These are phyloP conservation scores for Hiodon alosoides DNA, from an alignment of 2,113 vertebrate genomes.

Conservation along the genomic window DNA sequence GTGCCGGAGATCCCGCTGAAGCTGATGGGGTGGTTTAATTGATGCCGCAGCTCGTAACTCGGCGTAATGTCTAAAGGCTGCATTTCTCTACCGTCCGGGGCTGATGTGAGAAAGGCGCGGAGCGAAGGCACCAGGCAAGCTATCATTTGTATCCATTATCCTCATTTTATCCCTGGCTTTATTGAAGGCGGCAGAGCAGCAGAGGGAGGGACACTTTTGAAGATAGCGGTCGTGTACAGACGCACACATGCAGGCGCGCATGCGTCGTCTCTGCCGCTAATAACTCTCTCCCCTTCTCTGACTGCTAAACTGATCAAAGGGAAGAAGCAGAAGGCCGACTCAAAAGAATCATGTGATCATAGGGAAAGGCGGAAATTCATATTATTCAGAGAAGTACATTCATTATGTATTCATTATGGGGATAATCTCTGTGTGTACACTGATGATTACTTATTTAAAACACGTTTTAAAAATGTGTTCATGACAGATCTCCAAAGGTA, in stretches of 20 bases:
- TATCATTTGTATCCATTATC: conserved; percentile 25
- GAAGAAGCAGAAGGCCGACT: not conserved
- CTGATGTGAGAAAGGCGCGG: conserved; percentile 8
- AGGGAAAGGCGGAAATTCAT: not conserved
- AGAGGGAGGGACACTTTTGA: not conserved
- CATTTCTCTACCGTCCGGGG: conserved; percentile 11
- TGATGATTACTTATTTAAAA: not conserved
- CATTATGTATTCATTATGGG: not conserved
- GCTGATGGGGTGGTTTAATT: conserved; percentile 30
- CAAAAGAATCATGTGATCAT: not conserved
- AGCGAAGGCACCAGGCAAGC: conserved; percentile 14
- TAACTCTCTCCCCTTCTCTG: too few relatives aligned
- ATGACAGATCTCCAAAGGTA: too few relatives aligned
- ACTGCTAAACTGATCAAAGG: not conserved
- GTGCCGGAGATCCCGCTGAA: conserved; percentile 1
- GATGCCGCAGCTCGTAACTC: conserved; percentile 26
- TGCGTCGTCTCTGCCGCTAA: not conserved
- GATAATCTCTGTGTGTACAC: not conserved
- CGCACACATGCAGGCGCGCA: not conserved
- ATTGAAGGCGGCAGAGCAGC: not conserved
- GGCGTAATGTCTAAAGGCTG: conserved; percentile 25
- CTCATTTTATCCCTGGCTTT: conserved; percentile 1
- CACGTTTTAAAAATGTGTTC: not conserved
- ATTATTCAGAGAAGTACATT: conserved; percentile 1
- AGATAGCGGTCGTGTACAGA: not conserved